A percentile compares a stretch with the other conserved stretches of the same genome.
These are phyloP conservation scores for Oplegnathus fasciatus DNA, from an alignment of 2,113 vertebrate species.

Conservation along the genomic window DNA sequence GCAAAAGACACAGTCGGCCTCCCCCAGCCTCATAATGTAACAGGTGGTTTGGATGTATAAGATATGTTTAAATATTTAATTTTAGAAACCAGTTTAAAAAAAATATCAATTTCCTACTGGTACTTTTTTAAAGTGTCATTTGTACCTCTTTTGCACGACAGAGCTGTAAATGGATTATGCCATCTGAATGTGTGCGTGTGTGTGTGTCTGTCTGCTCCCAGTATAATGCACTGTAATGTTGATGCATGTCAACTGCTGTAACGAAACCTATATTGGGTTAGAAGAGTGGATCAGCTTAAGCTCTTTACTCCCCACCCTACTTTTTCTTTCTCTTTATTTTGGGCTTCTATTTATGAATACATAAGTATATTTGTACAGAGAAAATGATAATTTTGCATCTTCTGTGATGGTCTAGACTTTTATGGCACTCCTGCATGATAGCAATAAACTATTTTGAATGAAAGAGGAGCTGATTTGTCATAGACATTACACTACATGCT, in stretches of 20 bases:
- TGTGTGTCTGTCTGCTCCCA: constrained; percentile 60
- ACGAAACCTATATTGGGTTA: constrained; percentile 68
- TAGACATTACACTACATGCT: background rate
- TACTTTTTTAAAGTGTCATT: constrained; percentile 76
- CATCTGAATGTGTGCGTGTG: constrained; percentile 53
- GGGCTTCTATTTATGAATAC: constrained; percentile 82
- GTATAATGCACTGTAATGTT: constrained; percentile 80
- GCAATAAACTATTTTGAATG: constrained; percentile 89
- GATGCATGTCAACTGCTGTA: constrained; percentile 85
- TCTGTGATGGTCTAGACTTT: constrained; percentile 85
- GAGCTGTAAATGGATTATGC: constrained; percentile 72
- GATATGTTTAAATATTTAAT: constrained; percentile 54
- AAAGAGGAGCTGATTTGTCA: constrained; percentile 41
- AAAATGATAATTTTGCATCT: constrained; percentile 84
- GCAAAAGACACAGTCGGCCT: constrained; percentile 62
- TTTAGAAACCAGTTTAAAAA: constrained; percentile 61
- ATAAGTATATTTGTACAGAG: constrained; percentile 82
- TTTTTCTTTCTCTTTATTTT: constrained; percentile 69
- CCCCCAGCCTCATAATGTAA: constrained; percentile 57
- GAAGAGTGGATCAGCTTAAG: constrained; percentile 59
- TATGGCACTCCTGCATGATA: constrained; percentile 88
- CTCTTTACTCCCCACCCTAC: constrained; percentile 32
- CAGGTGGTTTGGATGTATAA: constrained; percentile 66
- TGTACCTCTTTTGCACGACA: constrained; percentile 83
- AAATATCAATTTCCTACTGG: constrained; percentile 62